phyloP scores from a whole-genome alignment of 2,888 invertebrate species.

The Andrena fulva region DNA sequence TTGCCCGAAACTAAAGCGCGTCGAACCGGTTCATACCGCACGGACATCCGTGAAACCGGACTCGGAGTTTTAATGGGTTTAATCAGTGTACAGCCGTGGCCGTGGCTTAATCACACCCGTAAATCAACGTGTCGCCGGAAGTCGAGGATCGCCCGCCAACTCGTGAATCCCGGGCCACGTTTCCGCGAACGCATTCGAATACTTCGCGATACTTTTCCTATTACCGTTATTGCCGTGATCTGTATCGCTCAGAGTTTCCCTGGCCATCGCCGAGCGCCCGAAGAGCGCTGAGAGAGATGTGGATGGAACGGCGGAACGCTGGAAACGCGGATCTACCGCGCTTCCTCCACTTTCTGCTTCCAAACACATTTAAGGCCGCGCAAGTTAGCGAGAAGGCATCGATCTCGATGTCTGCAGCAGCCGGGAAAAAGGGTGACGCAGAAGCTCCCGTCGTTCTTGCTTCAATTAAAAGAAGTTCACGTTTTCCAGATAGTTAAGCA shows the following conservation, averaged over 20 bases:
- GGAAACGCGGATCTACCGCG: background rate
- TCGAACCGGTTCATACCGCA: conserved; percentile 55
- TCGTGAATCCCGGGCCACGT: background rate
- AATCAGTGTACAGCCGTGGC: conserved; percentile 46
- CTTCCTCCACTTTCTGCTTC: background rate
- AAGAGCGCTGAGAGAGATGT: background rate
- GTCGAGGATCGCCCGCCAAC: background rate
- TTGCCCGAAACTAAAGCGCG: conserved; percentile 37
- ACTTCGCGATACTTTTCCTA: background rate
- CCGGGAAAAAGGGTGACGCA: background rate
- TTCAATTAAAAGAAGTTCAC: conserved; percentile 22
- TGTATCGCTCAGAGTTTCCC: background rate
- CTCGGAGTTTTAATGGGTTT: conserved; percentile 57
- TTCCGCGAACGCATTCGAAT: background rate
- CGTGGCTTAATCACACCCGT: conserved; percentile 51
- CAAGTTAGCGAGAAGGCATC: conserved; percentile 12
- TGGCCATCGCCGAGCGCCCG: background rate
- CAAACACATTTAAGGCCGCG: background rate
- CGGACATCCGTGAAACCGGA: conserved; percentile 48
- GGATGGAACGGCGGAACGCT: background rate
- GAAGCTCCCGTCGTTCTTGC: background rate
- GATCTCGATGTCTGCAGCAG: conserved; percentile 6
- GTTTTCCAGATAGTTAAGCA: conserved; percentile 14
- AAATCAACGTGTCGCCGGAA: conserved; percentile 34
- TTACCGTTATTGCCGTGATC: background rate